phyloP scores from a whole-genome alignment of 2,113 vertebrate species.

The Calyptommatus sinebrachiatus region DNA sequence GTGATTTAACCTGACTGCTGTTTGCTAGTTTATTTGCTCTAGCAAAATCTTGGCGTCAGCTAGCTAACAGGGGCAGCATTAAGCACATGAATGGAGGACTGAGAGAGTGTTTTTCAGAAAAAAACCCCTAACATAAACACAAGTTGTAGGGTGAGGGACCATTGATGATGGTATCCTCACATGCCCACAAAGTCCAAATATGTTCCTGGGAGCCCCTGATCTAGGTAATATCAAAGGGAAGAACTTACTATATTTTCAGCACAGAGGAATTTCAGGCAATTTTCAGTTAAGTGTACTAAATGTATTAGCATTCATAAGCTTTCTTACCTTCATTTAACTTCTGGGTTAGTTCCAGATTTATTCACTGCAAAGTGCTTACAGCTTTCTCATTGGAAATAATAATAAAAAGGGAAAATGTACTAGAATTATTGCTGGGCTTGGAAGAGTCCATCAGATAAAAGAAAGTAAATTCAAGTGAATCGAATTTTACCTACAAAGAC shows the following conservation, averaged over 20 bases:
- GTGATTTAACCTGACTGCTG: too few relatives aligned
- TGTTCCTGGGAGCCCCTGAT: too few relatives aligned
- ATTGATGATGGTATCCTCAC: too few relatives aligned
- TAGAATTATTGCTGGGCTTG: slow-evolving; percentile 22
- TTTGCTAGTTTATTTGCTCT: too few relatives aligned
- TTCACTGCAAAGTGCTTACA: slow-evolving; percentile 34
- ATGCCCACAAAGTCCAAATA: too few relatives aligned
- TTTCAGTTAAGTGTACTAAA: not conserved
- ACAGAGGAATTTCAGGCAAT: not conserved
- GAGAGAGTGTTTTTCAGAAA: too few relatives aligned
- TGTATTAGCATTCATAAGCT: slow-evolving; percentile 8
- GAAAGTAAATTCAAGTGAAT: slow-evolving; percentile 26
- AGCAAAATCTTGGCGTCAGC: too few relatives aligned
- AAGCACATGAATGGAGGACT: too few relatives aligned
- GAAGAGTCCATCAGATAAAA: slow-evolving; percentile 5
- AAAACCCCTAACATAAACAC: not conserved
- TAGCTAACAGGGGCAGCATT: too few relatives aligned
- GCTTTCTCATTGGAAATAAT: not conserved
- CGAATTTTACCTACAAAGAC: slow-evolving; percentile 31
- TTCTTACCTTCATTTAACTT: not conserved
- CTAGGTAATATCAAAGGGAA: too few relatives aligned
- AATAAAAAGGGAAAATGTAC: not conserved
- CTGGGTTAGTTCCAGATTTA: slow-evolving; percentile 10
- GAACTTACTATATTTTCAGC: not conserved
- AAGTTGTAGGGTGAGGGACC: not conserved